Percentiles rank a stretch among this genome's conserved stretches.
phyloP scores from a whole-genome alignment of 2,888 invertebrate genomes.

The Teleiodes luculella region DNA sequence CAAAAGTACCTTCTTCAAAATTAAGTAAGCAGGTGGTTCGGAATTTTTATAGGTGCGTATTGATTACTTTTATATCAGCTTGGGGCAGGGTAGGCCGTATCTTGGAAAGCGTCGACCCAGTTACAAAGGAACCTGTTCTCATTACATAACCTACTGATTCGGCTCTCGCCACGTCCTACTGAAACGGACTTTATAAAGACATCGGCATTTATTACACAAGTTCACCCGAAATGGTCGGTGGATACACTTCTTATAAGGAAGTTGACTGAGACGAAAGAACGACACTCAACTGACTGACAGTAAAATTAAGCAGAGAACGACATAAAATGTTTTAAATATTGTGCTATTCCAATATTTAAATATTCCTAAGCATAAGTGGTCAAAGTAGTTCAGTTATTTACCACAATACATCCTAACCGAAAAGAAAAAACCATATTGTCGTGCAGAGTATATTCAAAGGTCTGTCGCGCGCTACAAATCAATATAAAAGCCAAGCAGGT shows the following conservation, averaged over 20 bases:
- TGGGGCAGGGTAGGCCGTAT: constrained; percentile 34
- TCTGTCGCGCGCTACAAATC: too few species aligned
- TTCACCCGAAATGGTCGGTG: constrained; percentile 3
- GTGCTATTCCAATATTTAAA: too few species aligned
- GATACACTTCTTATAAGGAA: neutral
- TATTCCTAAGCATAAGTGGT: too few species aligned
- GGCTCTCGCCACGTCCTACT: constrained; percentile 26
- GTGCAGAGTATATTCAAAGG: too few species aligned
- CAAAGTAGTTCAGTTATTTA: too few species aligned
- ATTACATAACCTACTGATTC: constrained; percentile 36
- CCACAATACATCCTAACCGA: too few species aligned
- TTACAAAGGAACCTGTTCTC: constrained; percentile 38
- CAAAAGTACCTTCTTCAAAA: too few species aligned
- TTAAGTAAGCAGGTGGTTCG: too few species aligned
- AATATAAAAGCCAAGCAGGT: too few species aligned
- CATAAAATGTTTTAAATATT: too few species aligned
- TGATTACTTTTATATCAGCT: neutral
- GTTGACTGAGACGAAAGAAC: neutral
- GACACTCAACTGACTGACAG: neutral
- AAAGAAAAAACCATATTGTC: too few species aligned
- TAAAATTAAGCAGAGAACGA: neutral
- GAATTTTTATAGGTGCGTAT: neutral
- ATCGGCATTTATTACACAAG: constrained; percentile 7
- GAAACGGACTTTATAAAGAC: constrained; percentile 9
- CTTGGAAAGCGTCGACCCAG: constrained; percentile 64